Conservation (phyloP, 2,888 invertebrate genomes). For the Drosophila picticornis region DNA sequence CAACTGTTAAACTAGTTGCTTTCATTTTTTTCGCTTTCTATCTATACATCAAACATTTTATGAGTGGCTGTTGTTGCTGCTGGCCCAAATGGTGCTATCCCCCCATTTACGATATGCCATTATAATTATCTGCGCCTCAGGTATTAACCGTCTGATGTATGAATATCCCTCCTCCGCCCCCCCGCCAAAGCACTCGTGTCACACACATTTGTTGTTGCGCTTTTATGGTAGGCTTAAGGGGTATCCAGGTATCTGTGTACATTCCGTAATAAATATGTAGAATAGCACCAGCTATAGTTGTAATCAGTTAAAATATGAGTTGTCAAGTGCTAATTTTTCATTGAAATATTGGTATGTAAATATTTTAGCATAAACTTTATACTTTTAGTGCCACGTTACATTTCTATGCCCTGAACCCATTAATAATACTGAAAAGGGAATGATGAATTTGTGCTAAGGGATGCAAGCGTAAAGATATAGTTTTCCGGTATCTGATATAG, state of each 20-base stretch:
- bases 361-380: not conserved
- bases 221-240: constrained; percentile 30
- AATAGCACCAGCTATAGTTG: not conserved
- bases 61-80: constrained; percentile 22
- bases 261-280: constrained; percentile 6
- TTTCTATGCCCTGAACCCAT: not conserved
- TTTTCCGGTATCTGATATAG: not conserved
- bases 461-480: not conserved
- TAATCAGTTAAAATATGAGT: constrained; percentile 3
- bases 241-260: constrained; percentile 5
- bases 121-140: constrained; percentile 60
- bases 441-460: not conserved
- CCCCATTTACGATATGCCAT: constrained; percentile 34
- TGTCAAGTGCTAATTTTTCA: not conserved
- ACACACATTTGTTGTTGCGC: constrained; percentile 26
- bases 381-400: not conserved
- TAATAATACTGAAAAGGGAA: not conserved
- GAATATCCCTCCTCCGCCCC: not conserved
- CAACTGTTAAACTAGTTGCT: constrained; percentile 12
- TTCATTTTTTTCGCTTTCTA: constrained; percentile 36
- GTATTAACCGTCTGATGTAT: constrained; percentile 34
- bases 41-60: constrained; percentile 63
- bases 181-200: constrained; percentile 2
- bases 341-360: not conserved
- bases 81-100: constrained; percentile 8